phyloP scores from a whole-genome alignment of 1,140 invertebrate species.

The Drosophila azteca region DNA sequence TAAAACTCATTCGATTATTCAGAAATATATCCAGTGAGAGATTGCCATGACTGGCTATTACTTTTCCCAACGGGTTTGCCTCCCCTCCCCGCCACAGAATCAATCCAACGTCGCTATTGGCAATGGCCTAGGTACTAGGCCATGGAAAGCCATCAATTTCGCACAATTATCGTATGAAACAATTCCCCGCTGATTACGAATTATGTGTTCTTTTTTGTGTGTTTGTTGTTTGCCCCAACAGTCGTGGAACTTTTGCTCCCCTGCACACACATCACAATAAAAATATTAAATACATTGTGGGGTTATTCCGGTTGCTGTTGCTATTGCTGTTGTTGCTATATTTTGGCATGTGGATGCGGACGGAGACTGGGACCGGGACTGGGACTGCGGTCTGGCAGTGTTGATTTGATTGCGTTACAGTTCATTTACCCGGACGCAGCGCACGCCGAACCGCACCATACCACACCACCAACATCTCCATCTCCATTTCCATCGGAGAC shows the following conservation, averaged over 20 bases:
- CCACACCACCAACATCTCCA: background rate
- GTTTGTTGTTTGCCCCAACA: slow-evolving; percentile 12
- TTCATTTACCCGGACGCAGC: slow-evolving; percentile 72
- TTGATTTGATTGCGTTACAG: slow-evolving; percentile 83
- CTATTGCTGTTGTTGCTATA: slow-evolving; percentile 27
- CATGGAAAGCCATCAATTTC: slow-evolving; percentile 9
- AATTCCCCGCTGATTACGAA: slow-evolving; percentile 58
- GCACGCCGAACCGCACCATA: background rate
- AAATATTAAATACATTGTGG: slow-evolving; percentile 72
- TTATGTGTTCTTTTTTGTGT: slow-evolving; percentile 33
- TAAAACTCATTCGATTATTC: no score
- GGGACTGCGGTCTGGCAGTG: slow-evolving; percentile 39
- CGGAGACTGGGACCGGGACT: background rate
- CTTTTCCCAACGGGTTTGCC: no score
- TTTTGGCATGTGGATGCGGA: slow-evolving; percentile 18
- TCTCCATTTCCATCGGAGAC: background rate
- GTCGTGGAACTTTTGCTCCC: background rate
- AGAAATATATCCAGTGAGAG: no score
- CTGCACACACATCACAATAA: slow-evolving; percentile 50
- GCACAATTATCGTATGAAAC: slow-evolving; percentile 43
- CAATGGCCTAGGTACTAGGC: no score
- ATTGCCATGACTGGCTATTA: no score
- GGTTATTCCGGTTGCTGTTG: slow-evolving; percentile 6
- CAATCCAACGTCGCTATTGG: no score
- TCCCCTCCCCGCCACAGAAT: no score